A percentile compares a stretch with the other conserved stretches of the same genome.
These are phyloP conservation scores for Alviniconcha strummeri DNA, from an alignment of 2,888 invertebrate species.

Conservation along the genomic window DNA sequence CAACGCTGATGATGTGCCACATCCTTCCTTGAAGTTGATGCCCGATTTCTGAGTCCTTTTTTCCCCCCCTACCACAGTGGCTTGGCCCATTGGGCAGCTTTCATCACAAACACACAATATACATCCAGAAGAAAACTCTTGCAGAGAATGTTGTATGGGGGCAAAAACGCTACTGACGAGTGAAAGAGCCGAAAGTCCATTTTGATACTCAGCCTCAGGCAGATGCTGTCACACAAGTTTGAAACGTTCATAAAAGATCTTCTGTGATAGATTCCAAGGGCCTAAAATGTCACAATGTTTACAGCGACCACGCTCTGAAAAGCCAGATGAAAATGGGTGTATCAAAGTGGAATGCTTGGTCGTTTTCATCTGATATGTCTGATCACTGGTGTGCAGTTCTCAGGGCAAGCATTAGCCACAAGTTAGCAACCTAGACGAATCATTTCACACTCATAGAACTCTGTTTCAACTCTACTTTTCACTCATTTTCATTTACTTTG, in stretches of 20 bases:
- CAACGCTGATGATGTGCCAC: too few species aligned
- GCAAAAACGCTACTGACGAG: conserved; percentile 1
- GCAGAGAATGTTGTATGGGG: not conserved
- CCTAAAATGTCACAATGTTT: too few species aligned
- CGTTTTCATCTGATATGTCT: conserved; percentile 35
- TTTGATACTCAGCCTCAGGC: not conserved
- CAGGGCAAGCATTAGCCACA: conserved; percentile 27
- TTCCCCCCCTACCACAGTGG: conserved; percentile 5
- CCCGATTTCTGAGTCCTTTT: not conserved
- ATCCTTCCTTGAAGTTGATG: not conserved
- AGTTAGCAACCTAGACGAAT: not conserved
- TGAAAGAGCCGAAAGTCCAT: conserved; percentile 5
- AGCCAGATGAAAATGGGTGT: conserved; percentile 32
- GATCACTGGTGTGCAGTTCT: conserved; percentile 27
- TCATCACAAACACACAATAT: conserved; percentile 16
- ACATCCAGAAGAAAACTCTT: conserved; percentile 5
- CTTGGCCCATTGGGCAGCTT: not conserved
- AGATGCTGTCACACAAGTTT: too few species aligned
- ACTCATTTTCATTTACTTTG: not conserved
- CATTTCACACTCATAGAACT: not conserved
- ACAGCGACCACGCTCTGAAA: conserved; percentile 19
- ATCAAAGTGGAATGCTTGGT: conserved; percentile 32
- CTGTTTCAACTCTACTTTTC: not conserved
- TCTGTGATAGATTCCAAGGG: too few species aligned
- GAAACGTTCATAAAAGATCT: too few species aligned